Evolutionary conservation across 1,140 invertebrate genomes (phyloP).

Genomic region (Laodelphax striatellus): DNA sequence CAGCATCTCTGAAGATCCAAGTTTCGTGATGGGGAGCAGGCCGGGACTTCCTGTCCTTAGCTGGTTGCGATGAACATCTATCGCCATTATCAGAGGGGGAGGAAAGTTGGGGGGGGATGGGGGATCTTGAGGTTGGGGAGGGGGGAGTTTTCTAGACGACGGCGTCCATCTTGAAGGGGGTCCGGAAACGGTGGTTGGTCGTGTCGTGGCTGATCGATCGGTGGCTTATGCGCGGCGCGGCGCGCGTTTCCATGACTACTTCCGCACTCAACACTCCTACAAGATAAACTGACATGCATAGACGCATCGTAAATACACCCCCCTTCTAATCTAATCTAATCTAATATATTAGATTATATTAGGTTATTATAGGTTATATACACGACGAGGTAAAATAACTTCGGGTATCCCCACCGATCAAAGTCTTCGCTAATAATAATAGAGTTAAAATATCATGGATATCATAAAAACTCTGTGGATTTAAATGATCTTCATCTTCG

Average conservation of each 20-base stretch:
- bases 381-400: too few species aligned
- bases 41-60: too few species aligned
- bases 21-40: too few species aligned
- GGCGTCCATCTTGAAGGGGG: background rate
- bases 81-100: background rate
- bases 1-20: too few species aligned
- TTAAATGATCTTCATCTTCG: too few species aligned
- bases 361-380: too few species aligned
- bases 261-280: background rate
- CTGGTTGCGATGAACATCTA: background rate
- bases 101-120: background rate
- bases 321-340: background rate
- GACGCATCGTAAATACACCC: background rate
- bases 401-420: too few species aligned
- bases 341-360: too few species aligned
- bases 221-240: background rate
- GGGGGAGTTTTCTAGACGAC: background rate
- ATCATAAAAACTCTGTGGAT: too few species aligned
- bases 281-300: slow-evolving; percentile 3
- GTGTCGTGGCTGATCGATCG: background rate
- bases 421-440: too few species aligned
- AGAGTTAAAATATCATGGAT: too few species aligned
- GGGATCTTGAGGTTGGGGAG: background rate
- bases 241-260: slow-evolving; percentile 1
- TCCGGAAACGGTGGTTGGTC: background rate